These are phyloP conservation scores for Ascaphus truei DNA, from an alignment of 2,113 vertebrate species.

Conservation along the genomic window DNA sequence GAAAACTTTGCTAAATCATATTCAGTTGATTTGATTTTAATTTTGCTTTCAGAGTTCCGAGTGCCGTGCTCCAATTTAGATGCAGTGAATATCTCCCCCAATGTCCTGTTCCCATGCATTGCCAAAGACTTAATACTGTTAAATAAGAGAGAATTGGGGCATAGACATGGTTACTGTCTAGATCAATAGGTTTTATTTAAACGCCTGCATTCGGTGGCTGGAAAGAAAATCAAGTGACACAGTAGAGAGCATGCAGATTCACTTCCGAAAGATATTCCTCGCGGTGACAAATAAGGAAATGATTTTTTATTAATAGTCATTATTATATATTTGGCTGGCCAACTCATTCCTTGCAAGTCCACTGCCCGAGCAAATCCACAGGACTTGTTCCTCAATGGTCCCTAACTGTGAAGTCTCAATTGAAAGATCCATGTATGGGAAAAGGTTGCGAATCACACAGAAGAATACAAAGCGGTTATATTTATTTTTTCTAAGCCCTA, in stretches of 20 bases:
- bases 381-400: constrained; percentile 22
- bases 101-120: background rate
- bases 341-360: constrained; percentile 2
- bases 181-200: background rate
- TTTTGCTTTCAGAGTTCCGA: background rate
- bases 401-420: constrained; percentile 21
- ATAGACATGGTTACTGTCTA: background rate
- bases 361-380: constrained; percentile 15
- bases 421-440: constrained; percentile 18
- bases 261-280: constrained; percentile 26
- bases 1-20: no score
- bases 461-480: constrained; percentile 9
- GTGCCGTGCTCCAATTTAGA: background rate
- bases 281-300: constrained; percentile 16
- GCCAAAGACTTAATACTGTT: constrained; percentile 1
- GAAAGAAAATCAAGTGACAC: background rate
- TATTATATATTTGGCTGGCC: constrained; percentile 6
- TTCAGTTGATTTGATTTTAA: no score
- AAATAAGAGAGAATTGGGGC: background rate
- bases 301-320: constrained; percentile 27
- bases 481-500: constrained; percentile 5
- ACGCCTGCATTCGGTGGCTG: background rate
- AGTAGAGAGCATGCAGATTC: constrained; percentile 1
- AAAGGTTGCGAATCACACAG: constrained; percentile 3
- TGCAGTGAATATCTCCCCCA: background rate